Percentiles rank a stretch among this genome's conserved stretches.
Conservation (phyloP, 2,888 invertebrate species). For the Meandrusa payeni region DNA sequence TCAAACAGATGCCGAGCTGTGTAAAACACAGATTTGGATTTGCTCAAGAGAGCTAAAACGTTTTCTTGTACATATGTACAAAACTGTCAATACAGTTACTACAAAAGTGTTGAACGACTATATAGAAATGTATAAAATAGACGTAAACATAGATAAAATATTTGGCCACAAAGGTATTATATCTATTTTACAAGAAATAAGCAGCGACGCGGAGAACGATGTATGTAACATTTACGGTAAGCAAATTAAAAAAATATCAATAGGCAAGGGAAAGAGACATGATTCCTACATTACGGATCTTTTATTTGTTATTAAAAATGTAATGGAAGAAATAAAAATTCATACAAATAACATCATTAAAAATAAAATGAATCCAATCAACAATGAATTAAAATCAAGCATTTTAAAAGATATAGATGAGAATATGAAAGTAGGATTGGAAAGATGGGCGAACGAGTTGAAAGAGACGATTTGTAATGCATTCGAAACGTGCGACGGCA, state of each 20-base stretch:
- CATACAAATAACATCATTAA: constrained; percentile 27
- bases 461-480: constrained; percentile 40
- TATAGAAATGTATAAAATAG: constrained; percentile 53
- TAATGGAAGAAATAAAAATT: constrained; percentile 31
- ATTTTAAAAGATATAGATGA: constrained; percentile 43
- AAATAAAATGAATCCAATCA: constrained; percentile 26
- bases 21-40: constrained; percentile 19
- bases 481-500: constrained; percentile 51
- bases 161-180: constrained; percentile 38
- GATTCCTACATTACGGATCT: constrained; percentile 40
- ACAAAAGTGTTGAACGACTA: constrained; percentile 49
- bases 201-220: constrained; percentile 31
- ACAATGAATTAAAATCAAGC: constrained; percentile 33
- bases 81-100: constrained; percentile 45
- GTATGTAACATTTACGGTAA: constrained; percentile 38
- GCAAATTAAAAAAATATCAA: constrained; percentile 34
- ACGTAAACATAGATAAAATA: constrained; percentile 40
- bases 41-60: constrained; percentile 51
- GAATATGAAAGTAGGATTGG: constrained; percentile 49
- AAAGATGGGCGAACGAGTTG: constrained; percentile 39
- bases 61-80: constrained; percentile 46
- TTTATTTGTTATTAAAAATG: constrained; percentile 36
- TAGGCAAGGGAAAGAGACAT: constrained; percentile 40
- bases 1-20: constrained; percentile 23
- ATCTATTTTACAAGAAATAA: constrained; percentile 34